Evolutionary conservation across 2,113 vertebrate species (phyloP).

Genomic region (Struthio camelus): DNA sequence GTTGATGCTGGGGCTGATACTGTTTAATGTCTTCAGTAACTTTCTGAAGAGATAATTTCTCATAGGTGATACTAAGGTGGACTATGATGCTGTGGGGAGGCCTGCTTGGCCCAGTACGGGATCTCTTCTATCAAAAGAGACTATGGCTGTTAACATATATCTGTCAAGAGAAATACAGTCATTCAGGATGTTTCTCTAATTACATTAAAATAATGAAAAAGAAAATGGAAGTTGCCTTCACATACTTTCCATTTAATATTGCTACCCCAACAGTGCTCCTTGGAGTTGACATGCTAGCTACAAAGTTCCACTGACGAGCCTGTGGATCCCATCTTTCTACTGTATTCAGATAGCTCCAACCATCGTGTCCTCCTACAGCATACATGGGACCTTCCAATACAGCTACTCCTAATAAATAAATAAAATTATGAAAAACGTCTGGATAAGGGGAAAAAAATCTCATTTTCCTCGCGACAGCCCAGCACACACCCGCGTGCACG

Average conservation of each 20-base stretch:
- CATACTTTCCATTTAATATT: conserved; percentile 94
- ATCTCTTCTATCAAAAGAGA: not conserved
- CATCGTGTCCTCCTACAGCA: conserved; percentile 95
- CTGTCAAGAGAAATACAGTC: not conserved
- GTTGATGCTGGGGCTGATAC: not conserved
- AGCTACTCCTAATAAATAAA: conserved; percentile 88
- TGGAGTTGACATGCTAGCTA: conserved; percentile 96
- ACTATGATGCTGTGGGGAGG: not conserved
- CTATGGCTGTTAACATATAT: not conserved
- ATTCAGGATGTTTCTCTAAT: not conserved
- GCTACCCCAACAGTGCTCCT: conserved; percentile 97
- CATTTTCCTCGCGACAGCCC: not conserved
- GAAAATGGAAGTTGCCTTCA: conserved; percentile 5
- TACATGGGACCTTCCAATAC: conserved; percentile 98
- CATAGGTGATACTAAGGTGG: not conserved
- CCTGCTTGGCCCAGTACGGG: not conserved
- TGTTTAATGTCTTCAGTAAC: not conserved
- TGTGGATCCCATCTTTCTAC: conserved; percentile 99
- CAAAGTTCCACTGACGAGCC: conserved; percentile 97
- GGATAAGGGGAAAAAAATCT: not conserved
- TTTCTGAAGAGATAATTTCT: not conserved
- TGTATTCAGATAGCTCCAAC: conserved; percentile 99
- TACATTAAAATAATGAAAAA: not conserved
- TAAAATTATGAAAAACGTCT: not conserved
- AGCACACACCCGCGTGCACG: not conserved